A percentile compares a stretch with the other conserved stretches of the same genome.
Conservation (phyloP, 2,113 vertebrate genomes). For the Carollia perspicillata region DNA sequence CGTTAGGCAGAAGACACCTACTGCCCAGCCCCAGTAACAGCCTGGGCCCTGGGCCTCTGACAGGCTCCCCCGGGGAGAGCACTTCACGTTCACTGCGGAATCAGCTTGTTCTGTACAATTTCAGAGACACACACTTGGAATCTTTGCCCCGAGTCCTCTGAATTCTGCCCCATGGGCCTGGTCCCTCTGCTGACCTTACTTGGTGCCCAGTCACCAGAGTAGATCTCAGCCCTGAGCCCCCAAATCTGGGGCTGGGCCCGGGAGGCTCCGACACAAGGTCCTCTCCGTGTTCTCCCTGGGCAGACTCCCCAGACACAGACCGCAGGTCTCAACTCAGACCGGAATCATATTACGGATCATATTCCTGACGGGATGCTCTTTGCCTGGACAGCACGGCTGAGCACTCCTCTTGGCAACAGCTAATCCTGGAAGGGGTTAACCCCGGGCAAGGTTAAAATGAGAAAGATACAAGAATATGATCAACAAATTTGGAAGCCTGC, state of each 20-base stretch:
- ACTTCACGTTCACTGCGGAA: background rate
- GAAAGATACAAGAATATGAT: background rate
- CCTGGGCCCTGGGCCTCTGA: background rate
- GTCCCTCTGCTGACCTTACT: background rate
- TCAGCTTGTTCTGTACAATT: background rate
- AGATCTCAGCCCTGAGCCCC: background rate
- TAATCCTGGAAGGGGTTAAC: background rate
- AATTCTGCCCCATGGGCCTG: background rate
- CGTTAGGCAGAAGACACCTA: too few species aligned
- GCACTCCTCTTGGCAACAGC: background rate
- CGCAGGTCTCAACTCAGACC: background rate
- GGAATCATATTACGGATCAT: too few species aligned
- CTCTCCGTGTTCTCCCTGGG: background rate
- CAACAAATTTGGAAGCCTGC: background rate
- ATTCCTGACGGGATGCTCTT: too few species aligned
- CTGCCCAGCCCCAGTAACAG: background rate
- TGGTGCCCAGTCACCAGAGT: background rate
- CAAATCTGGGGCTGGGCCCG: background rate
- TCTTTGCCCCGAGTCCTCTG: background rate
- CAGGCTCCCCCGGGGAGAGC: background rate
- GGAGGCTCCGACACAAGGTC: background rate
- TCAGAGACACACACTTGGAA: background rate
- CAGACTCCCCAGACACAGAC: background rate
- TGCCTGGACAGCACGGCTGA: background rate
- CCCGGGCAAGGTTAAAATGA: background rate